These are phyloP conservation scores for Allygus modestus DNA, from an alignment of 2,888 invertebrate genomes.

Conservation along the genomic window DNA sequence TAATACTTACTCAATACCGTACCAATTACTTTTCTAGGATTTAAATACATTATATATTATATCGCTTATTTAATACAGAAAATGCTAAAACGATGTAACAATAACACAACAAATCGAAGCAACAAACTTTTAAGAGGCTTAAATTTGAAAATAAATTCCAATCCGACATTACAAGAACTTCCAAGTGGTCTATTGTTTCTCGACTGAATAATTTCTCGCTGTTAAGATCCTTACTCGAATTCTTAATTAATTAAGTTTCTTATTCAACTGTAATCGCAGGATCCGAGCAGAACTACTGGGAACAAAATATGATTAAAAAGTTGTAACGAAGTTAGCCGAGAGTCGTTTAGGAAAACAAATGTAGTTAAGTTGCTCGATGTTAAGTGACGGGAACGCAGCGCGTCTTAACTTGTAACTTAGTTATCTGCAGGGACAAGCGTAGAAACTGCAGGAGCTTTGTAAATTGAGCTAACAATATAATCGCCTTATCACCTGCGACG, in stretches of 20 bases:
- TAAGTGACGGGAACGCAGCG: slow-evolving; percentile 5
- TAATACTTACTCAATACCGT: no score
- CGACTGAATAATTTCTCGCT: slow-evolving; percentile 34
- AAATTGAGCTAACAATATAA: slow-evolving; percentile 20
- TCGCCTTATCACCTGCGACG: slow-evolving; percentile 31
- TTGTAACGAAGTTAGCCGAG: slow-evolving; percentile 22
- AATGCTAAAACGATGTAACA: no score
- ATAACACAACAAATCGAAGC: background rate
- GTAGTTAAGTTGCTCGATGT: slow-evolving; percentile 35
- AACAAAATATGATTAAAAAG: slow-evolving; percentile 31
- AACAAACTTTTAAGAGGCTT: background rate
- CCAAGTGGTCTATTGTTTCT: slow-evolving; percentile 26
- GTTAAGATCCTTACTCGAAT: slow-evolving; percentile 15
- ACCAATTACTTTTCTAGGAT: no score
- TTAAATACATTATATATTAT: no score
- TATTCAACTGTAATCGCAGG: slow-evolving; percentile 16
- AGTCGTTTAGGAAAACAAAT: slow-evolving; percentile 21
- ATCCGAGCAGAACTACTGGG: slow-evolving; percentile 5
- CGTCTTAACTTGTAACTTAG: slow-evolving; percentile 43
- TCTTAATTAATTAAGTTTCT: slow-evolving; percentile 41
- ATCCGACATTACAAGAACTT: background rate
- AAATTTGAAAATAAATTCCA: background rate
- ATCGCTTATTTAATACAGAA: no score
- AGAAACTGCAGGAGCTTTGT: slow-evolving; percentile 12
- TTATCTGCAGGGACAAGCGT: slow-evolving; percentile 23